Base-by-base conservation (phyloP, 2,888 invertebrate species). In the Synergus itoensis region DNA sequence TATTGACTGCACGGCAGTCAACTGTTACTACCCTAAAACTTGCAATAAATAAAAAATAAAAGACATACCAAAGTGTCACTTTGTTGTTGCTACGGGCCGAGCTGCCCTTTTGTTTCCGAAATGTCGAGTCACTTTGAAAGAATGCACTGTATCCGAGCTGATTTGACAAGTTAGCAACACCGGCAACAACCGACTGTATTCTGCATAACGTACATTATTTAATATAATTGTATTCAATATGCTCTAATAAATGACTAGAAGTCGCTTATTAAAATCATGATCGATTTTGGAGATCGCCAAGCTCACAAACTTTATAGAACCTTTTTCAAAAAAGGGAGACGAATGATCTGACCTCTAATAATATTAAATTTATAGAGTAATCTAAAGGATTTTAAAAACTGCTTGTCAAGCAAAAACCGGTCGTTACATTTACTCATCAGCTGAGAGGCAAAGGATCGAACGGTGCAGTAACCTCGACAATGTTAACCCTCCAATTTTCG, bases 351-450 rank as follows among this genome's bases (percentile, higher is more conserved):
- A 53, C 11, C 14, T 67, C 9, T 16, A 9, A 16, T n/a, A n/a
- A 53, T 36, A 5, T 40, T 73, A 40, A 53, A 9, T 14, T 28
- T 36, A 48, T 40, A 73, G n/a, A 12, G n/a, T 28, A 36, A 28
- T 28, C 12, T 7, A 57, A 36, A 57, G n/a, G n/a, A 73, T 57
- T 53, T 73, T 48, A 53, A 73, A 73, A 57, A n/a, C 36, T 53
- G n/a, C 53, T 53, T 73, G n/a, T 57, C n/a, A 53, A 12, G 48
- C n/a, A n/a, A 14, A 73, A 48, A 73, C 73, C 73, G 73, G 73
- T 73, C 73, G 73, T 73, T 73, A 53, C 48, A 45, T 67, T 28
- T 85, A 86, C 86, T 73, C 90, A 87, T 91, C 91, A 91, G 91
- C 91, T 91, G 91, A 90, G 90, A 89, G 88, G 36, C 83, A 86